Conservation (phyloP, 2,797 vertebrate species). For the Sebastes hubbsi region DNA sequence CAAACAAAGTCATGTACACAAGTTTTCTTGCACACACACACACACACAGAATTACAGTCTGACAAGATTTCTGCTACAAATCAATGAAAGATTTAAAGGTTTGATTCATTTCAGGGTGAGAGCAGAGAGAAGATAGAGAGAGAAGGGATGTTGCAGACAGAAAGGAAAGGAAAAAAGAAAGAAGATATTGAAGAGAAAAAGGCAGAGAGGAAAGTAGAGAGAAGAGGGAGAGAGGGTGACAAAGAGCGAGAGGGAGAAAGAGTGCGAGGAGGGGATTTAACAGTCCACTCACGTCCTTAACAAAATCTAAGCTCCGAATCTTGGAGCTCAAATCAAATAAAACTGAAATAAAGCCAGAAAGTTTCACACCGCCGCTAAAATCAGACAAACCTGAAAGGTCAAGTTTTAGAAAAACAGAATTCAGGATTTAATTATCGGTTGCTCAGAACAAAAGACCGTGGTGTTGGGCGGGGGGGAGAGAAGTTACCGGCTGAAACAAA, state of each 20-base stretch:
- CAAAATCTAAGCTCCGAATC: conserved; percentile 55
- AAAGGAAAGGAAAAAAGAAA: neutral
- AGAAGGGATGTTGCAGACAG: neutral
- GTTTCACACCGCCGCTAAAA: conserved; percentile 44
- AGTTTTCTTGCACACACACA: neutral
- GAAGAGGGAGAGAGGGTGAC: conserved; percentile 2
- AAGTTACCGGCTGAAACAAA: conserved; percentile 22
- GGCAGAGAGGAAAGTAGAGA: neutral
- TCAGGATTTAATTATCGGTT: conserved; percentile 40
- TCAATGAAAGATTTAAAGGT: conserved; percentile 34
- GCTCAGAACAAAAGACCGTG: conserved; percentile 9
- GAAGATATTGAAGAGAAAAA: neutral
- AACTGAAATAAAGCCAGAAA: conserved; percentile 67
- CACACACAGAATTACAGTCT: neutral
- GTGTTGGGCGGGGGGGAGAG: neutral
- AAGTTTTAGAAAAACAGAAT: conserved; percentile 49
- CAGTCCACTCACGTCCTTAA: conserved; percentile 52
- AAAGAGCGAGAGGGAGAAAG: conserved; percentile 4
- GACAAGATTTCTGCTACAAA: conserved; percentile 27
- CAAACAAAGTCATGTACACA: neutral
- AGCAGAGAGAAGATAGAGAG: neutral
- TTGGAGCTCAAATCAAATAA: conserved; percentile 62
- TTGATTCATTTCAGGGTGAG: conserved; percentile 17
- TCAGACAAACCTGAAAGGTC: conserved; percentile 31
- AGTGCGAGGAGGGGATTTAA: conserved; percentile 27